Base-by-base conservation (phyloP, 2,888 invertebrate species). In the Temnothorax rugatulus region DNA sequence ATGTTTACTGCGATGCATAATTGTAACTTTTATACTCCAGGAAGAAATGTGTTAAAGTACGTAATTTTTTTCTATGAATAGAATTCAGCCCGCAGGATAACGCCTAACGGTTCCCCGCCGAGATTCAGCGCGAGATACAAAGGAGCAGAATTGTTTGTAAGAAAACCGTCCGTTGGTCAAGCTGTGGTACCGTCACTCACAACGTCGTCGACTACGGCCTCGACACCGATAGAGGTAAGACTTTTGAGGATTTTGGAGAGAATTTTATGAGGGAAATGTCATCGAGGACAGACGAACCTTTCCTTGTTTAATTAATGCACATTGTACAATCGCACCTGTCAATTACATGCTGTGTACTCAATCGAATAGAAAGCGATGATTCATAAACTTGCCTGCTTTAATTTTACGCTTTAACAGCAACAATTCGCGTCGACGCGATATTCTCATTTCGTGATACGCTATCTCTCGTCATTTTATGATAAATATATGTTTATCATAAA, bases 61-160 rank as follows among this genome's bases (percentile, higher is more conserved):
- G 13, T 54, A 13, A 18, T 61, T 34, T 52, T 38, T 57, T 47
- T 52, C 1, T 71, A 7, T 5, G 18, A 59, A 86, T 74, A 95
- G 94, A 94, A 93, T 91, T 93, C 93, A 54, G 91, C 90, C 18
- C 86, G 91, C 11, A 92, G 94, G 71, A 89, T 94, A 52, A 95
- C 94, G 8, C 93, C 94, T 52, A 95, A 88, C 44, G 94, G 94
- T 83, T 88, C 92, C 41, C 91, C 93, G 4, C 94, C 94, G 15
- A 92, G 93, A 76, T 94, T 94, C 81, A 94, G 94, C 74, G 94
- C 95, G 13, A 93, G 94, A 88, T 95, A 94, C 89, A 93, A 93
- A 82, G 94, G 94, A 41, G 94, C 94, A 8, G 95, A 95, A 88
- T 90, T 94, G 47, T 92, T 94, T 84, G 91, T 94, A 47, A 92